Evolutionary conservation across 2,113 vertebrate genomes (phyloP), one percentile per base, ranked within the genome.

Genomic region (Ardeotis arabs): DNA sequence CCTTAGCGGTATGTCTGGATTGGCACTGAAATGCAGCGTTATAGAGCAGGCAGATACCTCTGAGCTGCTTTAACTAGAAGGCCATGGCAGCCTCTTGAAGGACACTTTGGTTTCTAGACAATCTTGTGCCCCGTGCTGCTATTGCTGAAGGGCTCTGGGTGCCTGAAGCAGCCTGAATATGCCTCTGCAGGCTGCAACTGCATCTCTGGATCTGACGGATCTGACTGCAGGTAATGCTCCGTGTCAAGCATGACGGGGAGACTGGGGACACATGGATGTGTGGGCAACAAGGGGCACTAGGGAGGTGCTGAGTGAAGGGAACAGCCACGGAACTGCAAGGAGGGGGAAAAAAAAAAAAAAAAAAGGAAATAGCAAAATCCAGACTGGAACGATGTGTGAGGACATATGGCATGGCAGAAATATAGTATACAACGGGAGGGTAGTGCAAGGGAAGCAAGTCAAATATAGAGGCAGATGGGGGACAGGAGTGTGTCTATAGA

Each of bases 371-470:
- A 1, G n/a, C 22, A 86, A 79, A 73, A 73, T n/a, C 29, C 88
- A 81, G 29, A 45, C 29, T 89, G 84, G 45, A 81, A 82, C 78
- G 56, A 53, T 22, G 29, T 49, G n/a, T 59, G 50, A 58, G 60
- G 64, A 70, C 88, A 87, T 67, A 84, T 55, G 66, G 82, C 39
- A 67, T 14, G 73, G 56, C 41, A 94, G 83, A 64, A 81, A 53
- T 35, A 62, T 1, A 25, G 44, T 37, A 56, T 10, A 63, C 7
- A 69, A 60, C 77, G 89, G 80, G 72, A 89, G 49, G 59, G 33
- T 29, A 35, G 27, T 25, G 68, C 29, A 77, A 66, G 79, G 49
- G 55, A 58, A 70, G n/a, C 41, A 63, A 62, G 39, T 6, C 15
- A 25, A 58, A 12, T 39, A 19, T 5, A 80, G 76, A 91, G 73